These are phyloP conservation scores for Melipona quadrifasciata DNA, from an alignment of 1,140 invertebrate genomes.

Conservation along the genomic window DNA sequence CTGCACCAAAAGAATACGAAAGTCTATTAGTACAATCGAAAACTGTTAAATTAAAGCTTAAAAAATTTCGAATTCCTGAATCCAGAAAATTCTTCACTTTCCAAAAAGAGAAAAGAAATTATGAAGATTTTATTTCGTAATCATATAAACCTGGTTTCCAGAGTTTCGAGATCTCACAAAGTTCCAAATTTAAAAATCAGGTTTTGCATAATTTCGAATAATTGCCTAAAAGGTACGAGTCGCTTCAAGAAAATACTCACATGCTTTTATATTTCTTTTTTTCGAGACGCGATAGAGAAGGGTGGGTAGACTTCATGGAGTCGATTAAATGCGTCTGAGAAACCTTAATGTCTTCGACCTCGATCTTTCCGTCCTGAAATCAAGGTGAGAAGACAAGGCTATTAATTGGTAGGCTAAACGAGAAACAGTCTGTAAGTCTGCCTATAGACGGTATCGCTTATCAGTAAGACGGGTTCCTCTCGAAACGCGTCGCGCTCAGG, in stretches of 20 bases:
- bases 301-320: constrained; percentile 84
- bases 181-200: not conserved
- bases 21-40: not conserved
- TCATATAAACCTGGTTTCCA: not conserved
- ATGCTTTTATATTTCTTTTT: constrained; percentile 85
- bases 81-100: not conserved
- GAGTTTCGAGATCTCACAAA: not conserved
- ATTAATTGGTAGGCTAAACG: constrained; percentile 54
- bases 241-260: constrained; percentile 73
- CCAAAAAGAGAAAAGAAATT: not conserved
- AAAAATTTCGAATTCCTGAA: not conserved
- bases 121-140: not conserved
- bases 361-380: constrained; percentile 52
- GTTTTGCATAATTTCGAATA: not conserved
- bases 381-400: constrained; percentile 12
- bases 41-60: not conserved
- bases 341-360: constrained; percentile 66
- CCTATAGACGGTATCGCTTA: constrained; percentile 60
- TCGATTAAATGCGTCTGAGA: constrained; percentile 82
- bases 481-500: constrained; percentile 53
- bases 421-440: constrained; percentile 32
- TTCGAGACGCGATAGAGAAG: constrained; percentile 85
- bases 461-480: constrained; percentile 38
- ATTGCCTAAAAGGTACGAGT: not conserved
- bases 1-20: constrained; percentile 60